Percentiles rank a stretch among this genome's conserved stretches.
phyloP scores from a whole-genome alignment of 1,140 invertebrate genomes.

The Philotrypesis tridentata region DNA sequence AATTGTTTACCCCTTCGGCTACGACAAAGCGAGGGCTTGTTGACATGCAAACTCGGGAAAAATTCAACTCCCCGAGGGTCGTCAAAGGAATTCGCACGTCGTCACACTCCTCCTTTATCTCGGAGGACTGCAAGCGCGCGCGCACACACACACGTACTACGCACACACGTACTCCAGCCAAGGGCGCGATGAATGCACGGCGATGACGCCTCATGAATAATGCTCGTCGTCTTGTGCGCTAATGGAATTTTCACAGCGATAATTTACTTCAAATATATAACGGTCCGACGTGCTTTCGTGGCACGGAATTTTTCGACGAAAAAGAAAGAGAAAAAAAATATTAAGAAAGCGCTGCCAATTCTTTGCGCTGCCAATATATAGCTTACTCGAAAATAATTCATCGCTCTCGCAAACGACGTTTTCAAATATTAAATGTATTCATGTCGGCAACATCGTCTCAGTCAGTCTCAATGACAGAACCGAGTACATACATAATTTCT shows the following conservation, averaged over 20 bases:
- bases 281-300: too few relatives aligned
- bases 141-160: not conserved
- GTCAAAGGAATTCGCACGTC: not conserved
- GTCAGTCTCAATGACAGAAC: too few relatives aligned
- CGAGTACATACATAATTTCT: too few relatives aligned
- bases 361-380: too few relatives aligned
- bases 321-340: not conserved
- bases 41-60: slow-evolving; percentile 2
- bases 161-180: not conserved
- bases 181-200: not conserved
- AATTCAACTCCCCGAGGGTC: not conserved
- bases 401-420: too few relatives aligned
- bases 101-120: not conserved
- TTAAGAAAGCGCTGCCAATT: too few relatives aligned
- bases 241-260: not conserved
- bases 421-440: too few relatives aligned
- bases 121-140: not conserved
- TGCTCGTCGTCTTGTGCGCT: not conserved
- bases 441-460: too few relatives aligned
- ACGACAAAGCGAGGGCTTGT: not conserved
- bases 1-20: not conserved
- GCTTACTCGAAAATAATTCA: not conserved
- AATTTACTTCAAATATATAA: not conserved
- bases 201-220: not conserved
- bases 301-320: not conserved